Conservation (phyloP, 2,797 vertebrate genomes). For the Peromyscus melanophrys region DNA sequence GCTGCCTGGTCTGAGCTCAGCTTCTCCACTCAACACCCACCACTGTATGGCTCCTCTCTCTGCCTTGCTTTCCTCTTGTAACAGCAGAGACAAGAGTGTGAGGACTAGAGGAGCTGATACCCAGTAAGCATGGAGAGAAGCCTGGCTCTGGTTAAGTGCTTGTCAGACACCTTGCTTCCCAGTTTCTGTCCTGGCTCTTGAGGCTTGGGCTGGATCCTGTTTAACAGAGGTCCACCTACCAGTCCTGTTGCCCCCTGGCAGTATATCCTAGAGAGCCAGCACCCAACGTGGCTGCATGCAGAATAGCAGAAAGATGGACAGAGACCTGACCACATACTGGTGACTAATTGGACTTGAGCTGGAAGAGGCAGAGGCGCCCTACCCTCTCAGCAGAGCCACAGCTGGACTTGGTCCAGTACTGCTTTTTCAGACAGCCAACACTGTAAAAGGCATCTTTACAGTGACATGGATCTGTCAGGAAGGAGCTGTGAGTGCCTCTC, state of each 20-base stretch:
- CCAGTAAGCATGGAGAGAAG: rapidly evolving
- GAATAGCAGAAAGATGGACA: not conserved
- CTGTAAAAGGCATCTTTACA: not conserved
- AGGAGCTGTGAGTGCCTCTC: not conserved
- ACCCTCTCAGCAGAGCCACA: not conserved
- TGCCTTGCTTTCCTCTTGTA: not conserved
- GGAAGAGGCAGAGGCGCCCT: not conserved
- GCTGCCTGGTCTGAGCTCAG: not conserved
- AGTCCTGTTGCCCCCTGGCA: not conserved
- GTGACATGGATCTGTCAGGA: not conserved
- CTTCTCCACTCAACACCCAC: rapidly evolving
- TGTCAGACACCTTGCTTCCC: not conserved
- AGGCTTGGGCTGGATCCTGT: rapidly evolving
- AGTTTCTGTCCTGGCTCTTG: not conserved
- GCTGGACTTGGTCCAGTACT: rapidly evolving
- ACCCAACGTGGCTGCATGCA: not conserved
- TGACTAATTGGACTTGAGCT: rapidly evolving
- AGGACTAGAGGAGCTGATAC: not conserved
- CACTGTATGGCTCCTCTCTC: rapidly evolving
- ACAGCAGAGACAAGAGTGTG: not conserved
- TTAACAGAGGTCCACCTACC: rapidly evolving
- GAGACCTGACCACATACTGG: rapidly evolving
- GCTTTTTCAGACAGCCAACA: not conserved
- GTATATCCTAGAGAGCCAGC: not conserved
- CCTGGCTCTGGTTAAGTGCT: rapidly evolving